Evolutionary conservation across 2,888 invertebrate species (phyloP), one percentile per base, ranked within the genome.

Genomic region (Chloromyia formosa): DNA sequence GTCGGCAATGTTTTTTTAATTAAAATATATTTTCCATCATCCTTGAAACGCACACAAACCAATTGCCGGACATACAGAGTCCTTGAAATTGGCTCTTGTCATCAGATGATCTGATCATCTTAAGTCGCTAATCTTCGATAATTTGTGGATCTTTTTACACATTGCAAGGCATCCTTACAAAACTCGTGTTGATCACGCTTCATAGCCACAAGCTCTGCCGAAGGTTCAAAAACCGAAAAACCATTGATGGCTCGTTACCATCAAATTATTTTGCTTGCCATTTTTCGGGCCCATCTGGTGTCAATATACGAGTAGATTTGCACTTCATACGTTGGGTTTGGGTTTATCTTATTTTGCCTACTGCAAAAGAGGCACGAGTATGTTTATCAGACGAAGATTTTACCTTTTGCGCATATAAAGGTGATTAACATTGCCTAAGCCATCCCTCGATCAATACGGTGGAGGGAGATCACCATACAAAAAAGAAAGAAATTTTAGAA

Each of bases 171-270:
- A 73, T 61, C 73, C 73, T 42, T 73, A 73, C 49, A 73, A 73
- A 61, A 73, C 73, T 73, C 73, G 73, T 73, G 73, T 61, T 23
- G 61, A 60, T 61, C 73, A 73, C 73, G 73, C 61, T 73, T 73
- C 61, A 73, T 27, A n/a, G 53, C 60, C 40, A 14, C n/a, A 23
- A 27, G 61, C 49, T 23, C n/a, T 7, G 27, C 27, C 27, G 2
- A 9, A 22, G 16, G 35, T 35, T 5, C 20, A 5, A 0, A 45
- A 20, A 1, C 56, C 40, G 27, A 56, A 71, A n/a, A 71, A 71
- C 40, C 40, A 27, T 54, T 27, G 58, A 56, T 27, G 56, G 40
- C 58, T 56, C 20, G 23, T 35, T 71, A 58, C 35, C 22, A 56
- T 40, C 16, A 35, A 35, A 35, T 2, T 35, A 35, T 35, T 35